These are phyloP conservation scores for Tupaia tana DNA, from an alignment of 2,113 vertebrate species.

Conservation along the genomic window DNA sequence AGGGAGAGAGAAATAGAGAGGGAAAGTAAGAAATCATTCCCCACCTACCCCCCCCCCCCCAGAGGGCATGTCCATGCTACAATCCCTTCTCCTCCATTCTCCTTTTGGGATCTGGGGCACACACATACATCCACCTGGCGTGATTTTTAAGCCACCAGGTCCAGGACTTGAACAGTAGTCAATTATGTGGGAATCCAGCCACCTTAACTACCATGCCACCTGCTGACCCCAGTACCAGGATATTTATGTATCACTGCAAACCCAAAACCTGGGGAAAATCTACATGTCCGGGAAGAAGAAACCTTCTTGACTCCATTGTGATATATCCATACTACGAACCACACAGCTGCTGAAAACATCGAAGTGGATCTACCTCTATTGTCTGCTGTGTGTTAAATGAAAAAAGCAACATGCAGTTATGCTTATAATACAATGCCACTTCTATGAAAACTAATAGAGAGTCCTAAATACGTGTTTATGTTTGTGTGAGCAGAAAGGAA, in stretches of 20 bases:
- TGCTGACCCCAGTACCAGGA: not conserved
- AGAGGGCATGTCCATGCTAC: too few species aligned
- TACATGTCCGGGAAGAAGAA: constrained; percentile 6
- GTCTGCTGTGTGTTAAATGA: not conserved
- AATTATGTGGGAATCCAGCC: too few species aligned
- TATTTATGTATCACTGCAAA: constrained; percentile 6
- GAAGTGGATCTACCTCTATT: not conserved
- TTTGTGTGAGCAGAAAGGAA: constrained; percentile 22
- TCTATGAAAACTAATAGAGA: constrained; percentile 52
- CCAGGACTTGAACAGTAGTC: too few species aligned
- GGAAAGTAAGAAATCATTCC: too few species aligned
- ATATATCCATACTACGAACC: not conserved
- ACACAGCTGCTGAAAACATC: not conserved
- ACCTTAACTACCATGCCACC: too few species aligned
- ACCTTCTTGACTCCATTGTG: not conserved
- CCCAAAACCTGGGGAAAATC: not conserved
- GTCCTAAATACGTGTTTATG: not conserved
- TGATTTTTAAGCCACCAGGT: too few species aligned
- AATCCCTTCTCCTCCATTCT: too few species aligned
- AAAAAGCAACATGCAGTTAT: constrained; percentile 33
- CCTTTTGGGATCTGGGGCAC: too few species aligned
- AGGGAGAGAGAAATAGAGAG: too few species aligned
- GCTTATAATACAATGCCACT: not conserved
- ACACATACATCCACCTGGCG: too few species aligned
- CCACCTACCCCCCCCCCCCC: too few species aligned